Base-by-base conservation (phyloP, 2,113 vertebrate species). In the Meles meles region DNA sequence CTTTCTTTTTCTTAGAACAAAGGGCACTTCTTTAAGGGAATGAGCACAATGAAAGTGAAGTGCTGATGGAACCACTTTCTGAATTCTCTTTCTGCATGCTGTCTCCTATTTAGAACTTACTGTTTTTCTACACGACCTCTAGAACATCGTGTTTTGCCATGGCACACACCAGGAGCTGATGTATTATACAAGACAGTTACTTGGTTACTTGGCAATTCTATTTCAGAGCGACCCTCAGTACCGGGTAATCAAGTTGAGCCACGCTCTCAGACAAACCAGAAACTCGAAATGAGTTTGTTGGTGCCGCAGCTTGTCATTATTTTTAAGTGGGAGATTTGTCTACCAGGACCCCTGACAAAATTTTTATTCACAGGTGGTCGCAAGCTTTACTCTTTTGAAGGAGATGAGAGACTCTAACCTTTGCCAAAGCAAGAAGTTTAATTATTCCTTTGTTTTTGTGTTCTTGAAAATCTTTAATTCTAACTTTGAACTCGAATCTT, bases 1-100 rank as follows among this genome's bases (percentile, higher is more conserved):
- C 85, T 77, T 86, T 90, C 44, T 90, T 6, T 82, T 87, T 92
- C 65, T 47, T 57, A 47, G 67, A 87, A 94, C 94, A 90, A 72
- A 95, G 29, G 47, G 1, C 42, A 49, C 93, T 90, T 59, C 69
- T 94, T 61, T 49, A 91, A 83, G 74, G 34, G 21, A 63, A 42
- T 71, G 57, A 81, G 37, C 61, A 52, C 90, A 65, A 21, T 57
- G 90, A 47, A 88, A 83, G 1, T 14, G 85, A 90, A 52, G 59
- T 65, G 84, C 39, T 90, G 59, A 47, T 79, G 20, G 67, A 79
- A 85, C 69, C 23, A 10, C 44, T 72, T 79, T 96, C 34, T 65
- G 65, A 39, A 37, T 79, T 84, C 52, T 65, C 4, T 88, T 65
- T 86, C 88, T 96, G 44, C 23, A 1, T 44, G 61, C 69, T 83